A percentile compares a stretch with the other conserved stretches of the same genome.
Conservation (phyloP, 64 coral and sea anemone species). For the Catalaphyllia jardinei region DNA sequence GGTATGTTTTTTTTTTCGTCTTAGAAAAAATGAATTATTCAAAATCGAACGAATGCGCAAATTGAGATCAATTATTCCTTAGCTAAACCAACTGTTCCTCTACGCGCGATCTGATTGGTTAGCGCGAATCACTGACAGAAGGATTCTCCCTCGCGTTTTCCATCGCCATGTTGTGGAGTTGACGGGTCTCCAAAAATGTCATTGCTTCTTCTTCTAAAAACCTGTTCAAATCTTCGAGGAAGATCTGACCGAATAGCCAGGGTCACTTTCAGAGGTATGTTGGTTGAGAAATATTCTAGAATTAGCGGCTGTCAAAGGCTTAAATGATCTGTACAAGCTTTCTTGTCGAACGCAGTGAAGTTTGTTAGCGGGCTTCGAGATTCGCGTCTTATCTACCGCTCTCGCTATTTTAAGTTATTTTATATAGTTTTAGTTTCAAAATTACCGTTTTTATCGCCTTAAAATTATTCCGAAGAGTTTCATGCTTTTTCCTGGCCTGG, state of each 20-base stretch:
- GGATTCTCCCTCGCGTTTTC: conserved; percentile 69
- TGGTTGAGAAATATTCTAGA: neutral
- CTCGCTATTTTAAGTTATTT: neutral
- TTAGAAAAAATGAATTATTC: conserved; percentile 80
- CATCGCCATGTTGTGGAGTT: conserved; percentile 81
- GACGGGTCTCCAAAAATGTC: conserved; percentile 84
- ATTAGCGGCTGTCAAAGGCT: conserved; percentile 18
- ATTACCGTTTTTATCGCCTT: neutral
- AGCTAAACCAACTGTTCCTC: conserved; percentile 52
- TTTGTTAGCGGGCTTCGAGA: neutral
- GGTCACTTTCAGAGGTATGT: conserved; percentile 98
- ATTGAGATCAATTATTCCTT: conserved; percentile 80
- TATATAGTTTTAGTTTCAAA: neutral
- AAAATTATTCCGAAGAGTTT: conserved; percentile 1
- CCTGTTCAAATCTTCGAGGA: conserved; percentile 92
- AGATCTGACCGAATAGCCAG: conserved; percentile 95
- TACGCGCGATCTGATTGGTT: conserved; percentile 74
- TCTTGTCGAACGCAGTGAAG: conserved; percentile 1
- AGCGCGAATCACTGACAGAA: conserved; percentile 1
- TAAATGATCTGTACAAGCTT: neutral
- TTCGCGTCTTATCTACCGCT: neutral
- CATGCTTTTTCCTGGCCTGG: neutral
- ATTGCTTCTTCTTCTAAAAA: conserved; percentile 91
- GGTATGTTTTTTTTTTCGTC: conserved; percentile 13
- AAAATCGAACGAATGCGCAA: conserved; percentile 41